phyloP scores from a whole-genome alignment of 2,797 vertebrate species.

The Sarcoramphus papa region DNA sequence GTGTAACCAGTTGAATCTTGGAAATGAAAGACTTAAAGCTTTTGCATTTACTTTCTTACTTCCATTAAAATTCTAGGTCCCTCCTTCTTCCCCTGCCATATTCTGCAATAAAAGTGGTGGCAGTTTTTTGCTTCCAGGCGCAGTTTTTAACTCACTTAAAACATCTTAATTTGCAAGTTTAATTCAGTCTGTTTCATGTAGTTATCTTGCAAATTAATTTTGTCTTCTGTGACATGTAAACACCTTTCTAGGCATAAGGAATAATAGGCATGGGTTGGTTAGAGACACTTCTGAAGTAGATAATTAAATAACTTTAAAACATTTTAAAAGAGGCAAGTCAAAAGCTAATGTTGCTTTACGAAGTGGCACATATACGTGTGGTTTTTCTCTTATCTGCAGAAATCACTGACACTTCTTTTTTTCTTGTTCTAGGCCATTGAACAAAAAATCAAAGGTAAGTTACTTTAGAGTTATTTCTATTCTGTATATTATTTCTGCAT shows the following conservation, averaged over 20 bases:
- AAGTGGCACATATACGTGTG: neutral
- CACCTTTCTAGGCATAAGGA: constrained; percentile 8
- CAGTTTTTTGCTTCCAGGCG: constrained; percentile 37
- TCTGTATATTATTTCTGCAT: neutral
- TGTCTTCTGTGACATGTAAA: constrained; percentile 5
- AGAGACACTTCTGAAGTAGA: constrained; percentile 1
- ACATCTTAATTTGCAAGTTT: constrained; percentile 53
- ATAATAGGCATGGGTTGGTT: neutral
- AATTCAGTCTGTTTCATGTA: constrained; percentile 36
- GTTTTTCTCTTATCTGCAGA: neutral
- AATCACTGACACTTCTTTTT: constrained; percentile 54
- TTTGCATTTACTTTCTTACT: neutral
- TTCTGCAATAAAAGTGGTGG: neutral
- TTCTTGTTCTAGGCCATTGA: constrained; percentile 81
- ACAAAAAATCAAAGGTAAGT: constrained; percentile 84
- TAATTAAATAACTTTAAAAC: constrained; percentile 40
- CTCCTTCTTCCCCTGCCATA: neutral
- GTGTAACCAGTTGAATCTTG: neutral
- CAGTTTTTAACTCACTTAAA: constrained; percentile 38
- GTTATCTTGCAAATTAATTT: constrained; percentile 51
- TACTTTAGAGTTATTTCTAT: constrained; percentile 58
- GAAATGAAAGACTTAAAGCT: neutral
- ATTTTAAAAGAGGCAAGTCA: constrained; percentile 3
- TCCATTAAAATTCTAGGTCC: neutral
- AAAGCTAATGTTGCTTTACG: neutral